phyloP scores from a whole-genome alignment of 2,113 vertebrate species.

The Poeciliopsis retropinna region DNA sequence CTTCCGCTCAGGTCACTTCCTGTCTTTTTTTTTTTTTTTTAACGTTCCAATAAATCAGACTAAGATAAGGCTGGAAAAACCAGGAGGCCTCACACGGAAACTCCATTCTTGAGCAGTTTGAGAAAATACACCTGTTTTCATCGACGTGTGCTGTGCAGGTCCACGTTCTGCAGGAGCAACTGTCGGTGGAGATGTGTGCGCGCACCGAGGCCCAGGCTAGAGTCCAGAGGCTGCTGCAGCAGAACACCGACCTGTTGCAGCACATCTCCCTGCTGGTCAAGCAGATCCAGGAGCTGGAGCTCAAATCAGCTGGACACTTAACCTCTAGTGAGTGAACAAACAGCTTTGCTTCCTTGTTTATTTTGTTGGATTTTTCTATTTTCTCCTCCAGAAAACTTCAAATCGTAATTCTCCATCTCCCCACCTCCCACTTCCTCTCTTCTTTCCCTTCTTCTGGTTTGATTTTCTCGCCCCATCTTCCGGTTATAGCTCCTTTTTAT shows the following conservation, averaged over 20 bases:
- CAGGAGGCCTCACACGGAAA: too few species aligned
- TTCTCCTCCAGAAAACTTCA: background rate
- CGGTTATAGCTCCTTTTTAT: slow-evolving; percentile 34
- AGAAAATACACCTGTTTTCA: too few species aligned
- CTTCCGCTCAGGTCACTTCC: slow-evolving; percentile 87
- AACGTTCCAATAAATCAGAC: background rate
- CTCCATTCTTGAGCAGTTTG: background rate
- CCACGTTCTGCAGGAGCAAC: slow-evolving; percentile 91
- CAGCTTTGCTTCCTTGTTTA: background rate
- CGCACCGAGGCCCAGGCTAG: slow-evolving; percentile 91
- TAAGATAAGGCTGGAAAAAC: background rate
- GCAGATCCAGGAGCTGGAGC: slow-evolving; percentile 96
- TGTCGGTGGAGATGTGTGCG: slow-evolving; percentile 88
- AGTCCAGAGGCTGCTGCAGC: slow-evolving; percentile 93
- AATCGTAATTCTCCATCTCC: background rate
- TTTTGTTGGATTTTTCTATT: background rate
- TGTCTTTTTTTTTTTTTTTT: background rate
- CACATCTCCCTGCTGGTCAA: slow-evolving; percentile 95
- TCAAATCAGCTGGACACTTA: slow-evolving; percentile 84
- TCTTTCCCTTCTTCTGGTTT: background rate
- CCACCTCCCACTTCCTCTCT: too few species aligned
- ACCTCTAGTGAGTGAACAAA: slow-evolving; percentile 83
- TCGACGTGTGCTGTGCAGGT: slow-evolving; percentile 76
- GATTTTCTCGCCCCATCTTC: background rate
- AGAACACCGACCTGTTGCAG: slow-evolving; percentile 95